phyloP scores from a whole-genome alignment of 2,113 vertebrate genomes.

The Phodopus roborovskii region DNA sequence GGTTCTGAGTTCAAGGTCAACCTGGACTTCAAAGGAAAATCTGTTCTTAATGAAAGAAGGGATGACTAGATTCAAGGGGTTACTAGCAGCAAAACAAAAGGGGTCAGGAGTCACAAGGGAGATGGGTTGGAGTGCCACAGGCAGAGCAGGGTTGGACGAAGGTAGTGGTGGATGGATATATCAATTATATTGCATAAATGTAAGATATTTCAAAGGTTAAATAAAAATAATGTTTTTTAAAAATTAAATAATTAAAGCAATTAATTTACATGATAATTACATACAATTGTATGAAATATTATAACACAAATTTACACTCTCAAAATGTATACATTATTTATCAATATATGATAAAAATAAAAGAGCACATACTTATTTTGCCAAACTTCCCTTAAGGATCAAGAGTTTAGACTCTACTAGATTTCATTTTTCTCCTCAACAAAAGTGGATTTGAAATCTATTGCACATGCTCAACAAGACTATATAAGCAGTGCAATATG shows the following conservation, averaged over 20 bases:
- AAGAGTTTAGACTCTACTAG: neutral
- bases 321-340: neutral
- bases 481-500: neutral
- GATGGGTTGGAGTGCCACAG: too few relatives aligned
- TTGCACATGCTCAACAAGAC: neutral
- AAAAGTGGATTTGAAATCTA: conserved; percentile 46
- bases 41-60: neutral
- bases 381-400: neutral
- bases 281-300: neutral
- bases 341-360: neutral
- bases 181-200: neutral
- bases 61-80: neutral
- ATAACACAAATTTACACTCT: neutral
- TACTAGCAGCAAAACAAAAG: neutral
- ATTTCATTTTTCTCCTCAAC: neutral
- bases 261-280: neutral
- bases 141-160: too few relatives aligned
- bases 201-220: neutral
- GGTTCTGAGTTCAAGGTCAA: neutral
- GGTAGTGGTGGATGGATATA: neutral
- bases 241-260: neutral
- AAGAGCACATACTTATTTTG: neutral
- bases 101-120: neutral
- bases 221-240: neutral
- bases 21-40: neutral